A percentile compares a stretch with the other conserved stretches of the same genome.
phyloP scores from a whole-genome alignment of 2,797 vertebrate genomes.

The Sebastes trivittatus region DNA sequence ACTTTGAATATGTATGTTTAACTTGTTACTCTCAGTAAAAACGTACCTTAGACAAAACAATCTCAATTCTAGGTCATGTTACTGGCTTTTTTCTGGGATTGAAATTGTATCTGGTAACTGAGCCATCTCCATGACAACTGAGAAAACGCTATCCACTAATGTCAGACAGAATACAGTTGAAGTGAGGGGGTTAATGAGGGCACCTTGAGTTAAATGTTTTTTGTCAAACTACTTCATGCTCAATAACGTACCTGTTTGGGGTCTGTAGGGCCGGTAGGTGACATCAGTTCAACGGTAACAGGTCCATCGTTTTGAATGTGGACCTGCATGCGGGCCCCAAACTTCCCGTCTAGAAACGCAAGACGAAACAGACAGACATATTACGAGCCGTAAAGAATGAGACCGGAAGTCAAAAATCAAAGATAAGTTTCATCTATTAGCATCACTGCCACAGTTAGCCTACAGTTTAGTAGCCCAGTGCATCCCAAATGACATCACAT shows the following conservation, averaged over 20 bases:
- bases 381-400: not conserved
- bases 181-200: not conserved
- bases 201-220: not conserved
- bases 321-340: conserved; percentile 95
- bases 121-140: not conserved
- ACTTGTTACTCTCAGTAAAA: not conserved
- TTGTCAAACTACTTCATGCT: not conserved
- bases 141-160: not conserved
- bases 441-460: not conserved
- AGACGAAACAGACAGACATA: not conserved
- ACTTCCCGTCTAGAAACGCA: conserved; percentile 88
- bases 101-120: not conserved
- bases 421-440: not conserved
- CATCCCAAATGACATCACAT: not conserved
- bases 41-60: not conserved
- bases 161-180: not conserved
- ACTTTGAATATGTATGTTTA: not conserved
- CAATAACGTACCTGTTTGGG: conserved; percentile 85
- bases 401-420: not conserved
- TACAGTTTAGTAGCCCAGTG: not conserved
- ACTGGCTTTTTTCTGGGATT: not conserved
- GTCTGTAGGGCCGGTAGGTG: conserved; percentile 85
- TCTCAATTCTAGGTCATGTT: not conserved
- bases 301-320: conserved; percentile 96
- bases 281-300: conserved; percentile 92